phyloP scores from a whole-genome alignment of 2,888 invertebrate genomes.

The Elgonia sp. region DNA sequence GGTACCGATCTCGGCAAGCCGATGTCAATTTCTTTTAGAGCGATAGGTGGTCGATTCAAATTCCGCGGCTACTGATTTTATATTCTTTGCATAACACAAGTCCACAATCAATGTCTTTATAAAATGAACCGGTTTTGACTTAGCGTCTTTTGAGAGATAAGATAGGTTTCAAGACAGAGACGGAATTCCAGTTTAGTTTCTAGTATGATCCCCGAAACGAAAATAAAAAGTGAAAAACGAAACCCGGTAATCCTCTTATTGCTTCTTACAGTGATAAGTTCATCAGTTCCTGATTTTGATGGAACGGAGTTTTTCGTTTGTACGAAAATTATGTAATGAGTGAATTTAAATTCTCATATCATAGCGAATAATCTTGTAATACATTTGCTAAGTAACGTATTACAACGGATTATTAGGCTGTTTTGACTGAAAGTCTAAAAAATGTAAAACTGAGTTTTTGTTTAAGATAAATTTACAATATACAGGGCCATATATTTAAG shows the following conservation, averaged over 20 bases:
- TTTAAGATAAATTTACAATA: too few species aligned
- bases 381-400: not conserved
- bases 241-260: conserved; percentile 34
- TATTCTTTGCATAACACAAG: conserved; percentile 61
- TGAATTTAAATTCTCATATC: not conserved
- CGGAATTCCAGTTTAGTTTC: conserved; percentile 54
- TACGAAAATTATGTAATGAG: not conserved
- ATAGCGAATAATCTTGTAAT: not conserved
- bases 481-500: too few species aligned
- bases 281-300: conserved; percentile 15
- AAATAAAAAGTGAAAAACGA: conserved; percentile 14
- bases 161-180: conserved; percentile 41
- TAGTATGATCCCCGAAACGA: conserved; percentile 37
- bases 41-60: conserved; percentile 32
- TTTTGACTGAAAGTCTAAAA: too few species aligned
- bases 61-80: conserved; percentile 57
- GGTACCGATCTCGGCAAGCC: too few species aligned
- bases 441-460: too few species aligned
- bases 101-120: conserved; percentile 67
- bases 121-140: conserved; percentile 64
- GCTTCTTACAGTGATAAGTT: conserved; percentile 48
- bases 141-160: conserved; percentile 58
- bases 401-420: too few species aligned
- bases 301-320: not conserved
- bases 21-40: not conserved